Base-by-base conservation (phyloP, 1,140 invertebrate genomes). In the Eumeta japonica region DNA sequence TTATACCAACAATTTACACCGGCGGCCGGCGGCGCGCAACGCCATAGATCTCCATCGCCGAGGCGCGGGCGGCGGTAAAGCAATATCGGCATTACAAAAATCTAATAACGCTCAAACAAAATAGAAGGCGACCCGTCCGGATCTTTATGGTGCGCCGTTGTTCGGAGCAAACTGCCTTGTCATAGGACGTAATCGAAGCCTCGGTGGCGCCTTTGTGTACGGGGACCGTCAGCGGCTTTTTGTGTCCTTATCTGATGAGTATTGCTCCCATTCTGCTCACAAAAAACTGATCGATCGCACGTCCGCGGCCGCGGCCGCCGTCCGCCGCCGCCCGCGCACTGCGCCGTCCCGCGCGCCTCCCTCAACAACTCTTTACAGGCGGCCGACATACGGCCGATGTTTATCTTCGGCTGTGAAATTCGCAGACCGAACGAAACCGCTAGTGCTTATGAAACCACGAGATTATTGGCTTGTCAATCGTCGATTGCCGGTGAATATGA, bases 121-220 rank as follows among this genome's bases (percentile, higher is more conserved):
- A 68, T 73, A 62, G 56, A 68, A 63, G 55, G 66, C 14, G 47
- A 62, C 59, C 57, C 60, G 63, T 66, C 66, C 62, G 68, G 68
- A 73, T 73, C 68, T 70, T 70, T 73, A 73, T 73, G 65, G 67
- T 50, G 31, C 9, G 64, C n/a, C 58, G 63, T 68, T 65, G 65
- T 70, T 64, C 58, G 46, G 38, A 54, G 46, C 54, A 66, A 70
- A 70, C 49, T 62, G 68, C 68, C 58, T 63, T 68, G 68, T 73
- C 68, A 73, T 73, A 70, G 58, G 50, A 56, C 58, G 62, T 73
- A 73, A 73, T 73, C 65, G 65, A 73, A 50, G 62, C 56, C 54
- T 37, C 63, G 62, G 60, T 70, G 64, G 64, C 63, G 65, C 57
- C 64, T 68, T 73, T 73, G 68, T 73, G 49, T 24, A 24, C 46